Percentiles rank a stretch among this genome's conserved stretches.
These are phyloP conservation scores for Falco biarmicus DNA, from an alignment of 2,797 vertebrate species.

Conservation along the genomic window DNA sequence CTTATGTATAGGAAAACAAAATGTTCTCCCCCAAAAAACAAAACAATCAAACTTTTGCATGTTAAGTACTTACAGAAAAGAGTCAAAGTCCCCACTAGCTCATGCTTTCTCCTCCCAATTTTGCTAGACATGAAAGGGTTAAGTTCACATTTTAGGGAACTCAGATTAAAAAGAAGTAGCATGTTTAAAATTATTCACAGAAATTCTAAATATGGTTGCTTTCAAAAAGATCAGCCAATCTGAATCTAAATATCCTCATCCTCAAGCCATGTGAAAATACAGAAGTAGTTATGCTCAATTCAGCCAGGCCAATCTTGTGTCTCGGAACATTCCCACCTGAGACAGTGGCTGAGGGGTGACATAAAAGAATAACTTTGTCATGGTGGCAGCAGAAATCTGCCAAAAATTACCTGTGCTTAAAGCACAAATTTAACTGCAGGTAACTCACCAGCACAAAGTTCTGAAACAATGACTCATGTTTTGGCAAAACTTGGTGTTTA, in stretches of 20 bases:
- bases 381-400: neutral
- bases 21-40: neutral
- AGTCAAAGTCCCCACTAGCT: neutral
- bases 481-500: neutral
- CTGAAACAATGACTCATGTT: neutral
- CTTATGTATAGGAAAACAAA: neutral
- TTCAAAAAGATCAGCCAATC: neutral
- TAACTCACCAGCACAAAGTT: neutral
- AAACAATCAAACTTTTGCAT: neutral
- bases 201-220: neutral
- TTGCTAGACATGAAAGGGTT: neutral
- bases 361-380: neutral
- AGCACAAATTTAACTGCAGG: neutral
- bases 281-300: neutral
- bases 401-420: neutral
- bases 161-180: neutral
- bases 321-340: neutral
- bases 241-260: neutral
- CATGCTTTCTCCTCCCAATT: neutral
- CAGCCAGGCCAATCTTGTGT: neutral
- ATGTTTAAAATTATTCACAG: neutral
- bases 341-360: neutral
- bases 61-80: accelerated
- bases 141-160: neutral
- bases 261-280: neutral